These are phyloP conservation scores for Dendroctonus valens DNA, from an alignment of 1,140 invertebrate genomes.

Conservation along the genomic window DNA sequence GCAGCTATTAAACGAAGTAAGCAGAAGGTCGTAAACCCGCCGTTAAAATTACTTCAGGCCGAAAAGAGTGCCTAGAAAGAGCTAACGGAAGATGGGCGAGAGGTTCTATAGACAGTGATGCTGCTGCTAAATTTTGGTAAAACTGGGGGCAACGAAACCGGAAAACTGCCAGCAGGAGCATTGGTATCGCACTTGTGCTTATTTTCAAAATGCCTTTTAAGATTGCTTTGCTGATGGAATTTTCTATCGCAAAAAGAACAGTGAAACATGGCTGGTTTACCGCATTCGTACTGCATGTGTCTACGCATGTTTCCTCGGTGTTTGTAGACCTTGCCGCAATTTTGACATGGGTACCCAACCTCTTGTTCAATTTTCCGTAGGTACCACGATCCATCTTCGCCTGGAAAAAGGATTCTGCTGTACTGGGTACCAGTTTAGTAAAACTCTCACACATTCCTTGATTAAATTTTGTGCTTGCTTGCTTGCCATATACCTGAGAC, in stretches of 20 bases:
- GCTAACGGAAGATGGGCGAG: constrained; percentile 13
- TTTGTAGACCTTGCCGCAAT: constrained; percentile 54
- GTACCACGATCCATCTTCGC: constrained; percentile 43
- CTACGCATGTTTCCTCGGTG: constrained; percentile 55
- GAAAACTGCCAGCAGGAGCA: neutral
- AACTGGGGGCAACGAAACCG: constrained; percentile 6
- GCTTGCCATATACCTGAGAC: neutral
- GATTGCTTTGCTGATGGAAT: constrained; percentile 54
- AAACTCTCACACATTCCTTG: constrained; percentile 24
- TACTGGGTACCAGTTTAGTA: constrained; percentile 41
- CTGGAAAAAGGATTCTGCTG: constrained; percentile 49
- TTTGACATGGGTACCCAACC: constrained; percentile 50
- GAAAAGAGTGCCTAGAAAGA: constrained; percentile 20
- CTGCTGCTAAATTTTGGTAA: constrained; percentile 42
- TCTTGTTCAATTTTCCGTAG: constrained; percentile 41
- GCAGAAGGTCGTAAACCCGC: too few relatives aligned
- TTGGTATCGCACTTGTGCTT: constrained; percentile 34
- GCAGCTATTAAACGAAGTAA: too few relatives aligned
- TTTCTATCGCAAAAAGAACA: constrained; percentile 52
- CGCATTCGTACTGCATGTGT: constrained; percentile 52
- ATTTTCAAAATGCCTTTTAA: constrained; percentile 51
- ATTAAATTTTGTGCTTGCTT: neutral
- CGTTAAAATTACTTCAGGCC: constrained; percentile 7
- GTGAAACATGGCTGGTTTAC: constrained; percentile 51
- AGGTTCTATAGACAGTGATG: constrained; percentile 43